Evolutionary conservation across 1,140 invertebrate species (phyloP), one percentile per base, ranked within the genome.

Genomic region (Saxidomus purpurata): DNA sequence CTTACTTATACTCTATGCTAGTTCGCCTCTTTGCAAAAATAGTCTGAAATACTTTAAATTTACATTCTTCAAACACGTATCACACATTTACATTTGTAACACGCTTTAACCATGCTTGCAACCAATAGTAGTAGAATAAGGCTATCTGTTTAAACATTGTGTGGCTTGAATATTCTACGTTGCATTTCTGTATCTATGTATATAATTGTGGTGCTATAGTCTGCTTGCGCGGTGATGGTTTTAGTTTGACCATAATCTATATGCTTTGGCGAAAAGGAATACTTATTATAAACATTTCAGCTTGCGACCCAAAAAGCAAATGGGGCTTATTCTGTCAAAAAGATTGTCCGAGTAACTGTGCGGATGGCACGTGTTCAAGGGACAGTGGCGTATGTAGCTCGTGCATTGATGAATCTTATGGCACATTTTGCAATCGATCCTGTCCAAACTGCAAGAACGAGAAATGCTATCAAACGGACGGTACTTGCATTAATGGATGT

Each of bases 311-410:
- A 19, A 25, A 4, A 11, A 43, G 79, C 74, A 77, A 25, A 0
- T 81, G 77, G 76, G 86, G 86, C 38, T 9, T 81, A 38, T 81
- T 88, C 25, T 88, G 86, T 55, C 11, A 88, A n/a, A 25, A 17
- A 9, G 22, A 38, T 0, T 84, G 82, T 28, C 43, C 82, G 9
- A 25, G 1, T 0, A 71, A 84, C 28, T 84, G 82, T 47, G 61
- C 38, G 9, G 67, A 71, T 34, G 67, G 43, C 25, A 67, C 61
- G 1, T 87, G 86, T 25, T 47, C 47, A n/a, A 28, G 86, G 11
- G 28, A 47, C 17, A 31, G 59, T 17, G 86, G 86, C 22, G 31
- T n/a, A 17, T 87, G 86, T 52, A 61, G 13, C 52, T 25, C 86
- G n/a, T 87, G 86, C 61, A 80, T 49, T 25, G 13, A 25, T 2